Base-by-base conservation (phyloP, 2,888 invertebrate genomes). In the Rhodophaea formosa region DNA sequence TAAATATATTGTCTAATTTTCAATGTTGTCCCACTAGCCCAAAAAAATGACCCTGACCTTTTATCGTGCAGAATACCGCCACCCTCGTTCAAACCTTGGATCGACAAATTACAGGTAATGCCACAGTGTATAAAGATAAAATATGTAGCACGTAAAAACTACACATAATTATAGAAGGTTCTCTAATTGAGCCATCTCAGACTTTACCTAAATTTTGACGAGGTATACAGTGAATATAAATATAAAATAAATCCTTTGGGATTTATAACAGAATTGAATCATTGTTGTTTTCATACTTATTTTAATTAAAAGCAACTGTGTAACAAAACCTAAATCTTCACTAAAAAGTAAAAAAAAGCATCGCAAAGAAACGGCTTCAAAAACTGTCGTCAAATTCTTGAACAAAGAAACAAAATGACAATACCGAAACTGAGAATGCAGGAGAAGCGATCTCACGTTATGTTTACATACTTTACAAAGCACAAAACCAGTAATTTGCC, bases 231-330 rank as follows among this genome's bases (percentile, higher is more conserved):
- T n/a, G n/a, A n/a, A n/a, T n/a, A n/a, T n/a, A n/a, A 23, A 23
- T 5, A 23, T 23, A 23, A 23, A 23, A 23, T 23, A 23, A 3
- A 23, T 23, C 23, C 5, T 23, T 5, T 23, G 23, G 23, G 23
- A 5, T 23, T 2, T n/a, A 2, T 23, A 5, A 23, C 23, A 23
- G 23, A 2, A 23, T 23, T 23, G 23, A 2, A 23, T 32, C 10
- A 39, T 7, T 30, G n/a, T 29, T 7, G n/a, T 47, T 23, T 5
- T n/a, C 47, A n/a, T 8, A 30, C 42, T 17, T 42, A 14, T 17
- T 53, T 57, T 65, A 75, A 78, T 77, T 79, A 74, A 75, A 77
- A 71, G 63, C 58, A 70, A 80, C 79, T 75, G 71, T 78, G 79
- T 80, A 77, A 70, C 61, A 61, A 69, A 69, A 63, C 64, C 67